phyloP scores from a whole-genome alignment of 2,113 vertebrate species.

The Colaptes auratus region DNA sequence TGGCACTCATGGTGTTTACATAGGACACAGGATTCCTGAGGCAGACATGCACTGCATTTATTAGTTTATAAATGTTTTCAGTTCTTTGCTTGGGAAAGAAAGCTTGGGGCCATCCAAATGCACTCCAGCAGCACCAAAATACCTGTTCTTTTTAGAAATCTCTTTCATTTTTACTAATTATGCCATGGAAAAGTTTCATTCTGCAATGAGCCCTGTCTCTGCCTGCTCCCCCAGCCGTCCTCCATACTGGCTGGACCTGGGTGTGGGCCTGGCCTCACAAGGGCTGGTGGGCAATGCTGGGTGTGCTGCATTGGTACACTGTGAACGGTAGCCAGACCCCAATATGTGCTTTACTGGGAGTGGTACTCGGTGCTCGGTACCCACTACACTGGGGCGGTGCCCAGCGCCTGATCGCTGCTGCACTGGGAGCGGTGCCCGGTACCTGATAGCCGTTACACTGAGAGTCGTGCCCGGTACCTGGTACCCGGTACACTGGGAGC shows the following conservation, averaged over 20 bases:
- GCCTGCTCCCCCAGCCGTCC: accelerated
- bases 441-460: neutral
- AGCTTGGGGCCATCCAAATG: neutral
- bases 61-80: neutral
- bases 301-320: neutral
- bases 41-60: neutral
- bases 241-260: neutral
- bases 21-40: neutral
- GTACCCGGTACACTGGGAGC: accelerated
- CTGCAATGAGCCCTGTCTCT: neutral
- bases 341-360: neutral
- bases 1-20: accelerated
- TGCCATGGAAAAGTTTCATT: neutral
- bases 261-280: too few relatives aligned
- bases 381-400: accelerated
- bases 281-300: too few relatives aligned
- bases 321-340: neutral
- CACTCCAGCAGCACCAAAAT: neutral
- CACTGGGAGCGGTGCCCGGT: neutral
- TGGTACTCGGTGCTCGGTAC: neutral
- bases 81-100: neutral
- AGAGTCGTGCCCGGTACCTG: neutral
- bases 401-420: too few relatives aligned
- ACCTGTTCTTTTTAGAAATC: neutral
- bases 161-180: neutral